These are phyloP conservation scores for Geotria australis DNA, from an alignment of 2,797 vertebrate genomes.

Conservation along the genomic window DNA sequence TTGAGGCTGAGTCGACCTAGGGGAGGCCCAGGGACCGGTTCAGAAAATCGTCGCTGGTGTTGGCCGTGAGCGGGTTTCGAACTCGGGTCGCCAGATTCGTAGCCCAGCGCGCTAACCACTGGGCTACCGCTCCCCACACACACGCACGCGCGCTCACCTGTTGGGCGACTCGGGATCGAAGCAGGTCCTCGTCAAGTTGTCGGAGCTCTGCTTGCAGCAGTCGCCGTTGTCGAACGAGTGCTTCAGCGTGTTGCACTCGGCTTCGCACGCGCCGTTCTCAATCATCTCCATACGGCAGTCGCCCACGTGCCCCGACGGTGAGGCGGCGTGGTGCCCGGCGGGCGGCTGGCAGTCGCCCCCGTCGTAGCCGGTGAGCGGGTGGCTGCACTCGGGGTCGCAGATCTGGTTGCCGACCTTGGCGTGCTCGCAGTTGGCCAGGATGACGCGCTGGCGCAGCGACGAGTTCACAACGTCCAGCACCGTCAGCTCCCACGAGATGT, in stretches of 20 bases:
- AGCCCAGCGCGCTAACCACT: no score
- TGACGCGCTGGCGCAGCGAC: conserved; percentile 24
- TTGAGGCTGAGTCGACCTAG: no score
- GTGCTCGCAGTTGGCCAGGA: conserved; percentile 69
- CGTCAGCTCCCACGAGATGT: conserved; percentile 51
- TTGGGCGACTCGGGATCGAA: conserved; percentile 65
- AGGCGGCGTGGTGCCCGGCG: conserved; percentile 8
- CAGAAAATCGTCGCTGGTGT: no score
- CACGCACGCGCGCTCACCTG: conserved; percentile 22
- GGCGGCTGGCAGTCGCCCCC: conserved; percentile 54
- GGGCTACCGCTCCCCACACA: no score
- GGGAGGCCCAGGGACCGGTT: no score
- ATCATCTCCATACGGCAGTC: conserved; percentile 57
- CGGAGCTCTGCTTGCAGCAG: conserved; percentile 44
- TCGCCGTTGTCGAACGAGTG: conserved; percentile 82
- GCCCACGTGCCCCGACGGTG: not conserved
- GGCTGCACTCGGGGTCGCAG: conserved; percentile 67
- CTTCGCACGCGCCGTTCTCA: conserved; percentile 45
- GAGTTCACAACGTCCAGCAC: conserved; percentile 30
- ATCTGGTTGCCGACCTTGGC: conserved; percentile 68
- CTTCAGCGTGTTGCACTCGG: conserved; percentile 63
- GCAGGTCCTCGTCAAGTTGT: conserved; percentile 46
- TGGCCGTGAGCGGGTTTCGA: no score
- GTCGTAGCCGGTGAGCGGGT: conserved; percentile 56
- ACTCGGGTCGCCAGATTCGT: no score